Percentiles rank a stretch among this genome's conserved stretches.
Conservation (phyloP, 2,888 invertebrate genomes). For the Eudemis profundana region DNA sequence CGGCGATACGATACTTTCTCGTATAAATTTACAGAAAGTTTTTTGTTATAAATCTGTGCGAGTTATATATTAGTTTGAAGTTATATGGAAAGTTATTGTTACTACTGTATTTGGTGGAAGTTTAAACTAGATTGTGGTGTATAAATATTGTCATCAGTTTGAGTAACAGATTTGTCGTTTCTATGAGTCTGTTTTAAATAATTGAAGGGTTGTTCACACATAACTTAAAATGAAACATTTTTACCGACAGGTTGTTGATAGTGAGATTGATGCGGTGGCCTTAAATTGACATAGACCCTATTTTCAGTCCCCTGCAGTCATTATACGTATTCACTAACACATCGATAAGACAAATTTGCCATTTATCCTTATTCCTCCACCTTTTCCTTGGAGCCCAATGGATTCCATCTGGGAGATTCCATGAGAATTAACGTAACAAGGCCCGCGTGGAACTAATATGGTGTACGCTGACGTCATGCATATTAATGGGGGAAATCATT, state of each 20-base stretch:
- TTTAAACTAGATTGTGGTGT: not conserved
- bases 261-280: too few species aligned
- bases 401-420: conserved; percentile 25
- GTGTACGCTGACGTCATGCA: conserved; percentile 36
- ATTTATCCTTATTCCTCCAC: conserved; percentile 6
- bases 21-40: conserved; percentile 22
- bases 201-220: too few species aligned
- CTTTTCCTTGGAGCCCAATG: not conserved
- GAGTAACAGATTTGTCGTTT: too few species aligned
- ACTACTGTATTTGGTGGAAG: not conserved
- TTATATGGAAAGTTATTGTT: not conserved
- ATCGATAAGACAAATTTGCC: conserved; percentile 3
- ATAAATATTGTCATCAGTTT: not conserved
- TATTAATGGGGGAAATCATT: conserved; percentile 43
- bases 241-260: too few species aligned
- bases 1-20: conserved; percentile 29
- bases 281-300: not conserved
- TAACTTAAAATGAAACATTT: too few species aligned
- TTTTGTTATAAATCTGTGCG: not conserved
- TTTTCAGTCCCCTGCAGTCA: not conserved
- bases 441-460: conserved; percentile 39
- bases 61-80: conserved; percentile 2
- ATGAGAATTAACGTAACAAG: conserved; percentile 23
- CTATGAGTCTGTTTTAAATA: not conserved
- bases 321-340: not conserved